phyloP scores from a whole-genome alignment of 1,140 invertebrate genomes.

The Drosophila mojavensis region DNA sequence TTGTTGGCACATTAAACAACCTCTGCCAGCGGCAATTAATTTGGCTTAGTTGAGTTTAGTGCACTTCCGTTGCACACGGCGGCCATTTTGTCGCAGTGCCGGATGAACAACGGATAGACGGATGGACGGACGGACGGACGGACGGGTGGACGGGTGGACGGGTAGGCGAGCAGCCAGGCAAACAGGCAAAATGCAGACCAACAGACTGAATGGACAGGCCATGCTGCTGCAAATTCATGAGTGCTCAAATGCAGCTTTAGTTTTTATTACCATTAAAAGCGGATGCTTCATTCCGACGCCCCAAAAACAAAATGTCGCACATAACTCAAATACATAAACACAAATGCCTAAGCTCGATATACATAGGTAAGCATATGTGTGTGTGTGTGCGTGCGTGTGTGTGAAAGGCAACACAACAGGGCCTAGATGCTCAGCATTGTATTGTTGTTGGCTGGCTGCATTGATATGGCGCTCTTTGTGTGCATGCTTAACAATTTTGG shows the following conservation, averaged over 20 bases:
- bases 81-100: slow-evolving; percentile 74
- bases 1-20: slow-evolving; percentile 78
- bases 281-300: slow-evolving; percentile 30
- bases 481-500: slow-evolving; percentile 70
- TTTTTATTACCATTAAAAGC: slow-evolving; percentile 79
- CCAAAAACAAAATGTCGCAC: slow-evolving; percentile 66
- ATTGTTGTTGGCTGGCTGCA: slow-evolving; percentile 9
- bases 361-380: slow-evolving; percentile 9
- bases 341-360: slow-evolving; percentile 10
- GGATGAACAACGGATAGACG: slow-evolving; percentile 57
- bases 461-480: slow-evolving; percentile 25
- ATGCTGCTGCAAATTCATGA: slow-evolving; percentile 59
- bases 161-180: slow-evolving; percentile 11
- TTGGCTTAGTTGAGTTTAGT: slow-evolving; percentile 81
- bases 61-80: slow-evolving; percentile 77
- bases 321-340: slow-evolving; percentile 78
- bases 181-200: slow-evolving; percentile 14
- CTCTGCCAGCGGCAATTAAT: slow-evolving; percentile 69
- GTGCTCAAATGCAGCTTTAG: slow-evolving; percentile 76
- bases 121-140: too few species aligned
- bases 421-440: slow-evolving; percentile 40
- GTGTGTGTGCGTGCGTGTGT: slow-evolving; percentile 5
- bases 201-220: background rate
- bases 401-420: background rate
- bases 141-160: too few species aligned